Percentiles rank a stretch among this genome's conserved stretches.
phyloP scores from a whole-genome alignment of 2,888 invertebrate genomes.

The Oasisia sp. region DNA sequence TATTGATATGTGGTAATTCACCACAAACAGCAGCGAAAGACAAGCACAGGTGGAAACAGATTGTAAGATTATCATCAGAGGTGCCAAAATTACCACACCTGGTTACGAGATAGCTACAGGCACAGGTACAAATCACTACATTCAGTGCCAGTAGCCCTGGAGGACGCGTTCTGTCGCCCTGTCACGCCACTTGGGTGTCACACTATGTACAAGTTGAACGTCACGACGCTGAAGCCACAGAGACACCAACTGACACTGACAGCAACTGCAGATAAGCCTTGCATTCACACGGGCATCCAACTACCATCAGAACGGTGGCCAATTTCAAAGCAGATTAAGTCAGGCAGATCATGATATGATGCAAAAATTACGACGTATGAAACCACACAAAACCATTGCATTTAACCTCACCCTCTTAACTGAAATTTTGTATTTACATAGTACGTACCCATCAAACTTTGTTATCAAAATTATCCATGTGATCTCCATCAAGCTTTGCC shows the following conservation, averaged over 20 bases:
- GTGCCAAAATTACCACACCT: too few species aligned
- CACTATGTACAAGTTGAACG: conserved; percentile 12
- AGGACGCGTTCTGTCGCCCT: neutral
- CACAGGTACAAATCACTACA: too few species aligned
- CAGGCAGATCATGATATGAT: neutral
- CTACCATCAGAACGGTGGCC: neutral
- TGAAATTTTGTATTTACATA: neutral
- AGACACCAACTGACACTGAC: neutral
- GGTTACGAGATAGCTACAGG: too few species aligned
- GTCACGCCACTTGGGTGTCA: neutral
- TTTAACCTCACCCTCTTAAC: neutral
- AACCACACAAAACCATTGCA: neutral
- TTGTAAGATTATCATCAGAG: too few species aligned
- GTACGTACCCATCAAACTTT: too few species aligned
- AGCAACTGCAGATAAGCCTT: neutral
- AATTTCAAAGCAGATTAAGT: neutral
- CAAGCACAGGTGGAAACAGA: too few species aligned
- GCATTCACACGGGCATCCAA: neutral
- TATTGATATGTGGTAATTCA: too few species aligned
- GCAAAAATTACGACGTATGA: neutral
- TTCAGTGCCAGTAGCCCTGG: neutral
- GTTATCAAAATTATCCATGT: too few species aligned
- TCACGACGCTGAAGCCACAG: neutral
- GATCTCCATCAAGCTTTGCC: too few species aligned
- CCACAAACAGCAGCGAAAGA: too few species aligned